Conservation (phyloP, 2,888 invertebrate genomes). For the Saturnia pavonia region DNA sequence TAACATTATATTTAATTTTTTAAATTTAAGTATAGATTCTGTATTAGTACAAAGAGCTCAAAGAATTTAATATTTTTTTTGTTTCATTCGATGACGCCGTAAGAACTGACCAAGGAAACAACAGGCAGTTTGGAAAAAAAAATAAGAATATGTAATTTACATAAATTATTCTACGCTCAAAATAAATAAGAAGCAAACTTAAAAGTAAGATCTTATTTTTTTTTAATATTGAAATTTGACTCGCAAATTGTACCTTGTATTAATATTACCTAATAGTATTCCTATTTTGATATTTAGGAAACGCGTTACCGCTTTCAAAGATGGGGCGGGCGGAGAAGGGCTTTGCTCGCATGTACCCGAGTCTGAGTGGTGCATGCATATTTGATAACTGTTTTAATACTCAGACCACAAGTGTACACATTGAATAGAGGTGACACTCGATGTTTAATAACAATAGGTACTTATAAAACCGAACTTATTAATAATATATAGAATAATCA, state of each 20-base stretch:
- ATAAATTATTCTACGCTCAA: neutral
- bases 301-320: constrained; percentile 22
- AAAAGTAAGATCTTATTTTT: neutral
- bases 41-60: no score
- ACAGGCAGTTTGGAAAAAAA: neutral
- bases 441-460: neutral
- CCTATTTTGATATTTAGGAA: constrained; percentile 11
- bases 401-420: constrained; percentile 24
- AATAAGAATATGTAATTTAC: neutral
- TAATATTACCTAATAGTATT: neutral
- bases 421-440: constrained; percentile 13
- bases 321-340: constrained; percentile 21
- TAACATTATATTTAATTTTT: no score
- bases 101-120: neutral
- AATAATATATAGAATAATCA: neutral
- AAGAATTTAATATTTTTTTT: neutral
- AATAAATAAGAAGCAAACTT: neutral
- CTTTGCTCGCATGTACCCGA: constrained; percentile 39
- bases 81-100: neutral
- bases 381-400: constrained; percentile 65
- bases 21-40: no score
- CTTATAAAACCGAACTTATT: neutral
- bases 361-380: constrained; percentile 63
- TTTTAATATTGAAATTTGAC: no score
- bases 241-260: neutral